Conservation (phyloP, 2,797 vertebrate species). For the Phalanger gymnotis region DNA sequence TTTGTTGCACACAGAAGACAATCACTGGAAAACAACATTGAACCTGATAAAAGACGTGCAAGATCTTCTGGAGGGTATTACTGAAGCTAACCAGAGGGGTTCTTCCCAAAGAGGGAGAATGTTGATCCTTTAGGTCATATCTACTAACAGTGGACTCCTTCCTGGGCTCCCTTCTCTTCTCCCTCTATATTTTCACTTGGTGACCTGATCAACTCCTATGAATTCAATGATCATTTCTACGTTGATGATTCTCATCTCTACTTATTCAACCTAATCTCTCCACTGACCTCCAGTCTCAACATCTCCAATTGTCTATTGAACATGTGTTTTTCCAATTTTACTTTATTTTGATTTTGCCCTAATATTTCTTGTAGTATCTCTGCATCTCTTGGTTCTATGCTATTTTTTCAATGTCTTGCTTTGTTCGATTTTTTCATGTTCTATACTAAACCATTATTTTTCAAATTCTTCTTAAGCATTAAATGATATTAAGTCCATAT, state of each 20-base stretch:
- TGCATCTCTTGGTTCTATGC: not conserved
- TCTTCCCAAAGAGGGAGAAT: not conserved
- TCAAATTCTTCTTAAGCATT: not conserved
- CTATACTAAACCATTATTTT: not conserved
- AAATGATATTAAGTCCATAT: not conserved
- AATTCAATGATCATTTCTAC: not conserved
- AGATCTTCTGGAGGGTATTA: no score
- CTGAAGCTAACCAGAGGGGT: not conserved
- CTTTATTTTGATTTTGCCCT: not conserved
- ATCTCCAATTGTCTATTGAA: not conserved
- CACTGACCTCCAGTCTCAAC: not conserved
- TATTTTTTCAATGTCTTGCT: not conserved
- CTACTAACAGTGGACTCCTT: not conserved
- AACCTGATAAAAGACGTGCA: not conserved
- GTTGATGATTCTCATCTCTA: not conserved
- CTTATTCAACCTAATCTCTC: not conserved
- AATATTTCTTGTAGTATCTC: not conserved
- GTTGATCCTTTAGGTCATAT: not conserved
- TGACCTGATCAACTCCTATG: not conserved
- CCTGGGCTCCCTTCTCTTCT: not conserved
- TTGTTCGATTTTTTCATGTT: not conserved
- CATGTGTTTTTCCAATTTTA: not conserved
- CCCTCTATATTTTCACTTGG: not conserved
- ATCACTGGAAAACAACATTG: not conserved
- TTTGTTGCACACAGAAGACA: not conserved